Base-by-base conservation (phyloP, 2,113 vertebrate genomes). In the Etheostoma cragini region DNA sequence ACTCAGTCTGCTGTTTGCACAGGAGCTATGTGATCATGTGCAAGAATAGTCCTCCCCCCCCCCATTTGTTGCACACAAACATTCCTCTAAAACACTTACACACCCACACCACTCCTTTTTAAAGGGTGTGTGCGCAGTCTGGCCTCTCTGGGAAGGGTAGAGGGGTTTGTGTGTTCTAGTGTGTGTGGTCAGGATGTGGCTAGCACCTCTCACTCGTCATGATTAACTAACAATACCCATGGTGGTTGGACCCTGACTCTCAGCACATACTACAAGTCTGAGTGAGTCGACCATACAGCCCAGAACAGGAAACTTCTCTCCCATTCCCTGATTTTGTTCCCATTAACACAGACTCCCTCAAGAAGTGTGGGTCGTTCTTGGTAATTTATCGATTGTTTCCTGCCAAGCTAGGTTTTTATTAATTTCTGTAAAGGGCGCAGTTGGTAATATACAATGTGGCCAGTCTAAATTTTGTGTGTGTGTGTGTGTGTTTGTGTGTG, bases 171-270 rank as follows among this genome's bases (percentile, higher is more conserved):
- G 85, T 88, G 83, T 89, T 91, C 84, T 84, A 70, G 80, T 88
- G 85, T 87, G 89, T 91, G 88, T 89, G 88, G 89, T 87, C 89
- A 91, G 88, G 91, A 90, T 94, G 91, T 91, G 88, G 90, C 73
- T 85, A 70, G 88, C 88, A 85, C 87, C 75, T 88, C 88, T 89
- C 61, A 47, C 80, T 83, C 53, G 71, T 85, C 82, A 79, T 90
- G 73, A 89, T 92, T 93, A 85, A 91, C 87, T 81, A 82, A 92
- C 88, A 89, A 85, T 82, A 68, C 77, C 67, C 80, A 56, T 33
- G 80, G 86, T 72, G 87, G 86, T 92, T 83, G 42, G 80, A 86
- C 70, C 8, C 64, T 60, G 79, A 80, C 76, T 81, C 83, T 89
- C 87, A 75, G 88, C 88, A 88, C 80, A 88, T 87, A 88, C 45